These are phyloP conservation scores for Epinotia ramella DNA, from an alignment of 2,888 invertebrate genomes.

Conservation along the genomic window DNA sequence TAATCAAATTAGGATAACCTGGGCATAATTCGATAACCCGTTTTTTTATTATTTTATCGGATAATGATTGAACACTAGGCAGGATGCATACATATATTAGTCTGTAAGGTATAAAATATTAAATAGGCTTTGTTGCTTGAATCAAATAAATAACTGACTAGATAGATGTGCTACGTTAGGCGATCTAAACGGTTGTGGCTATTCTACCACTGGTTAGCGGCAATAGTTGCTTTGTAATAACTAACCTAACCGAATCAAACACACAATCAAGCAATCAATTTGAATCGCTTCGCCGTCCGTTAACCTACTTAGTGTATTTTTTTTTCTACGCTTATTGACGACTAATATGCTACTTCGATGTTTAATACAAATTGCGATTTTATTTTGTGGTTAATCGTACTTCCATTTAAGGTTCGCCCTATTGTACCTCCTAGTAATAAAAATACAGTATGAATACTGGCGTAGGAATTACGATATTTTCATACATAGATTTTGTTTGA, in stretches of 20 bases:
- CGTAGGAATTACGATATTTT: too few species aligned
- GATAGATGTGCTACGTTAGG: neutral
- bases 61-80: too few species aligned
- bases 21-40: too few species aligned
- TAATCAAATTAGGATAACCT: too few species aligned
- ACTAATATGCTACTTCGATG: neutral
- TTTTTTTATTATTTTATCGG: too few species aligned
- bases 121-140: too few species aligned
- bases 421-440: too few species aligned
- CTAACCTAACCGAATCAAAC: constrained; percentile 8
- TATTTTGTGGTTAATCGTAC: neutral
- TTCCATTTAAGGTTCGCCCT: neutral
- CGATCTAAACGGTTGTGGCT: neutral
- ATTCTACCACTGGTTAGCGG: constrained; percentile 11
- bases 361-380: neutral
- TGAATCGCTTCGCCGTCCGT: constrained; percentile 27
- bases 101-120: too few species aligned
- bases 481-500: too few species aligned
- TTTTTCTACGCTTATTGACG: constrained; percentile 11
- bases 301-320: constrained; percentile 29
- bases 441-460: too few species aligned
- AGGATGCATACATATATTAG: too few species aligned
- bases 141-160: neutral
- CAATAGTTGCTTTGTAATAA: constrained; percentile 22
- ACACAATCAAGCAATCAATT: constrained; percentile 40